Evolutionary conservation across 2,797 vertebrate genomes (phyloP), one percentile per base, ranked within the genome.

Genomic region (Etheostoma perlongum): DNA sequence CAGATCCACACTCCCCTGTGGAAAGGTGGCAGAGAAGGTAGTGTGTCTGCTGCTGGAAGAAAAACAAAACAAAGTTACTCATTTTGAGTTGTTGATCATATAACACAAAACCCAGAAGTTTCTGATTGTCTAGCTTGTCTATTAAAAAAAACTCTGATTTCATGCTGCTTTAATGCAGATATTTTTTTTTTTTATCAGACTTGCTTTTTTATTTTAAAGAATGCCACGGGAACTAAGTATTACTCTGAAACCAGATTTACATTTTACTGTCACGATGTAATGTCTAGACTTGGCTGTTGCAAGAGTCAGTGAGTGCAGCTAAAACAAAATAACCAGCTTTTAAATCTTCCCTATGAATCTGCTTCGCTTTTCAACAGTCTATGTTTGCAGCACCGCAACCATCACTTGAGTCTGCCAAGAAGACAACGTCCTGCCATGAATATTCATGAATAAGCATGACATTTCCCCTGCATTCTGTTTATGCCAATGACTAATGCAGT

Each of bases 361-460:
- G 72, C 80, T 72, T 70, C 3, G 55, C 78, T 83, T 89, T 74
- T 63, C 52, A 59, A 68, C 36, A 42, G 67, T 59, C 79, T 85
- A 63, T 88, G 86, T 92, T 91, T 91, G 84, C 81, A 65, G 84
- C 84, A 73, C 83, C 70, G 68, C 85, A 89, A 70, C 86, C 83
- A 84, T 91, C 84, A 74, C 87, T 90, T 49, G 86, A 91, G 88
- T 92, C 85, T 86, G 88, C 91, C 91, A 90, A 89, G 86, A 73
- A 90, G 89, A 93, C 81, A 75, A 85, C 89, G 90, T 91, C 87
- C 82, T 78, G 33, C 21, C 78, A 92, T 95, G 91, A 94, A 95
- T 95, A 94, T 95, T 95, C 92, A 94, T 93, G 90, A 89, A 73
- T 83, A 89, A 92, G 83, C 88, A 84, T 92, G 89, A 92, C 90